A percentile compares a stretch with the other conserved stretches of the same genome.
Evolutionary conservation across 2,888 invertebrate genomes (phyloP).

Genomic region (Phalangium opilio): DNA sequence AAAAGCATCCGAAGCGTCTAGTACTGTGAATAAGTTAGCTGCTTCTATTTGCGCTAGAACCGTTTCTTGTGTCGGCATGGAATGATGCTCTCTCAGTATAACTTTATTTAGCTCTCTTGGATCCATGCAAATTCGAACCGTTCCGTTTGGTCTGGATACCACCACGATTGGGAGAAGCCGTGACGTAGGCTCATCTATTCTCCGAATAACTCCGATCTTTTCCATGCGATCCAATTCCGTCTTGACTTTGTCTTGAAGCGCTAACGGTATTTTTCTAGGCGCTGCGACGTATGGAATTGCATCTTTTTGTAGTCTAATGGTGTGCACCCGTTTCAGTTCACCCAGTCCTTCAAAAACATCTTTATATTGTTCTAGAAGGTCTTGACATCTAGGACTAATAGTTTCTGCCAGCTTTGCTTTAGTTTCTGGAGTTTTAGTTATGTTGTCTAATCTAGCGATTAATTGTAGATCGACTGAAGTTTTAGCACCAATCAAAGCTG

Average conservation of each 20-base stretch:
- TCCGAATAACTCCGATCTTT: constrained; percentile 2
- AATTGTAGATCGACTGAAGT: too few species aligned
- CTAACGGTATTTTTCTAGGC: constrained; percentile 4
- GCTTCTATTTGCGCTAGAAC: too few species aligned
- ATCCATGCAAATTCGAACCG: constrained; percentile 26
- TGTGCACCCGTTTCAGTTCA: background rate
- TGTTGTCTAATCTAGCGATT: too few species aligned
- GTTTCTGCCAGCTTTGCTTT: too few species aligned
- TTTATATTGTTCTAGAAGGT: too few species aligned
- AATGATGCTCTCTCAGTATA: constrained; percentile 21
- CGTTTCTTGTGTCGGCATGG: too few species aligned
- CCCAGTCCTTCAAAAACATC: constrained; percentile 1
- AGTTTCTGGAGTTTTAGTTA: too few species aligned
- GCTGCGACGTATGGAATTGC: background rate
- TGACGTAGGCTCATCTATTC: constrained; percentile 1
- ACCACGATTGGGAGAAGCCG: constrained; percentile 22
- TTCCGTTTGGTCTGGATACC: constrained; percentile 23
- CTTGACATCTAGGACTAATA: background rate
- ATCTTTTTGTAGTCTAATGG: too few species aligned
- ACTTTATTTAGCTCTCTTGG: constrained; percentile 24
- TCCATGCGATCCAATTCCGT: constrained; percentile 3
- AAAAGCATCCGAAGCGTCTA: constrained; percentile 27
- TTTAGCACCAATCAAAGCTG: too few species aligned
- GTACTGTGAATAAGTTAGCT: constrained; percentile 21
- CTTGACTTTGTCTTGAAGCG: constrained; percentile 1